Evolutionary conservation across 1,140 invertebrate genomes (phyloP).

Genomic region (Brachionus paranguensis): DNA sequence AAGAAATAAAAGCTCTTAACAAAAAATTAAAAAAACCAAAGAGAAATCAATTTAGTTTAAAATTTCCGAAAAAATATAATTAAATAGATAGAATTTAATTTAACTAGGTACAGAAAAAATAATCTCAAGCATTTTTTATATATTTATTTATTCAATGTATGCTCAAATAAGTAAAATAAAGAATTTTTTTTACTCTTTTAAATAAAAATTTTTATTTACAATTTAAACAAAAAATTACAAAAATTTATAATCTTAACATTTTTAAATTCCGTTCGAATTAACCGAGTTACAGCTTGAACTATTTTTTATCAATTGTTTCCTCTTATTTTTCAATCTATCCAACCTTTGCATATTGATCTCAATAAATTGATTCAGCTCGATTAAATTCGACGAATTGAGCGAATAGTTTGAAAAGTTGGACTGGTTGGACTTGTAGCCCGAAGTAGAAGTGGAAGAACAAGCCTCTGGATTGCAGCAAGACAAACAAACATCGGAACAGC

Average conservation of each 20-base stretch:
- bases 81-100: too few relatives aligned
- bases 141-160: not conserved
- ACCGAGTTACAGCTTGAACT: not conserved
- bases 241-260: not conserved
- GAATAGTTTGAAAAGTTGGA: not conserved
- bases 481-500: not conserved
- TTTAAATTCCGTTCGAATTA: conserved; percentile 15
- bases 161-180: not conserved
- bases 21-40: too few relatives aligned
- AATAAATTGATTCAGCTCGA: conserved; percentile 14
- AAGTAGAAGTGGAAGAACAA: conserved; percentile 15
- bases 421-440: conserved; percentile 21
- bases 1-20: too few relatives aligned
- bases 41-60: too few relatives aligned
- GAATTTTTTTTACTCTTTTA: not conserved
- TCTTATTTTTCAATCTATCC: not conserved
- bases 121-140: not conserved
- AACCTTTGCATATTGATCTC: conserved; percentile 16
- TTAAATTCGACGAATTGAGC: not conserved
- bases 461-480: not conserved
- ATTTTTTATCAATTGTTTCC: not conserved
- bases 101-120: too few relatives aligned
- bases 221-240: conserved; percentile 3
- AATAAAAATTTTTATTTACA: not conserved
- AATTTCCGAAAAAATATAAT: too few relatives aligned